Base-by-base conservation (phyloP, 2,888 invertebrate species). In the Drosophila tanythrix region DNA sequence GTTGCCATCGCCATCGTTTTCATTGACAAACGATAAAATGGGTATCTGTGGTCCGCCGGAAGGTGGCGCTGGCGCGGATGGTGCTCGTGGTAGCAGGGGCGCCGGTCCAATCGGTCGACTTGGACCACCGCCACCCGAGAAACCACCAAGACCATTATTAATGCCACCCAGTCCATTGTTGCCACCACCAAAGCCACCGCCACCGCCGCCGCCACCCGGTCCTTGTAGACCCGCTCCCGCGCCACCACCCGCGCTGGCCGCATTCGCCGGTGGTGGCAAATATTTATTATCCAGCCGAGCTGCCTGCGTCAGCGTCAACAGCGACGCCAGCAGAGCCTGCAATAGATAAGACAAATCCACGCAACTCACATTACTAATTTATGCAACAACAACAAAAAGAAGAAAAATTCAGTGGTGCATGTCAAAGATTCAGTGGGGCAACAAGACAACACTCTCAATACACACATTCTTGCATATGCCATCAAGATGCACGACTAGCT, bases 281-380 rank as follows among this genome's bases (percentile, higher is more conserved):
- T 95, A 95, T 66, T 94, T 94, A 89, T 94, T 95, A 73, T 95
- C 94, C 79, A 95, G 90, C 66, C 94, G 93, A 59, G 94, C 94
- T 56, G 93, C 92, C 79, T 93, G 93, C 70, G 94, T 92, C 71
- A 93, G 86, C 71, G 70, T 40, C 59, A 74, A 79, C 58, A 94
- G 81, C 70, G 93, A 70, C 70, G 82, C 91, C 67, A 94, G 78
- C 61, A 94, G 79, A 77, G 94, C 89, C 94, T 94, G 93, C 56
- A 93, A 93, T 29, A 62, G 31, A 74, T 29, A 52, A 51, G 27
- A 35, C 35, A 46, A 52, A 57, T 38, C 29, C 40, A 61, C 29
- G 29, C 60, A 63, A 66, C 56, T 70, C 50, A 56, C 55, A 58
- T 75, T 64, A 73, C 76, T 79, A 83, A 85, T 82, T 70, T 80